Evolutionary conservation across 2,888 invertebrate genomes (phyloP).

Genomic region (Amaurobius ferox): DNA sequence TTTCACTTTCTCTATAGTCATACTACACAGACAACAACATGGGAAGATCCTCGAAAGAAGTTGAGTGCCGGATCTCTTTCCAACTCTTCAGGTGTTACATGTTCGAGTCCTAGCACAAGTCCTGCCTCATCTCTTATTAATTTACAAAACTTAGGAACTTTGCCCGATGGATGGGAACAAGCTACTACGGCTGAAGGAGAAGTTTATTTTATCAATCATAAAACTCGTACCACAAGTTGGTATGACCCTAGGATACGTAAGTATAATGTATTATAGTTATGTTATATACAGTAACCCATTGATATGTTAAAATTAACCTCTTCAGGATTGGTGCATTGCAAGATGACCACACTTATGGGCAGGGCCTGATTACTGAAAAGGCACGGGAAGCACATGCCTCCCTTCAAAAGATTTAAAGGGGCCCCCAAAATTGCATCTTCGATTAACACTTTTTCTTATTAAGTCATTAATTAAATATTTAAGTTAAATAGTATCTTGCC

Average conservation of each 20-base stretch:
- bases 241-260: conserved; percentile 98
- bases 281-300: no score
- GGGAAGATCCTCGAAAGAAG: conserved; percentile 93
- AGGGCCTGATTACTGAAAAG: no score
- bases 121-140: conserved; percentile 72
- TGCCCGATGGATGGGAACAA: conserved; percentile 93
- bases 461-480: no score
- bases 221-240: conserved; percentile 96
- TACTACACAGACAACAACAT: conserved; percentile 91
- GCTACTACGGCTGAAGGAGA: conserved; percentile 90
- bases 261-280: conserved; percentile 79
- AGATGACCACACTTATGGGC: no score
- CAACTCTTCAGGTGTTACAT: conserved; percentile 53
- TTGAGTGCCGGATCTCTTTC: conserved; percentile 78
- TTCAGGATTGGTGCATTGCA: no score
- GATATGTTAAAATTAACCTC: no score
- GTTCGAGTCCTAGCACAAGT: conserved; percentile 57
- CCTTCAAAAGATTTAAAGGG: no score
- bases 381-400: no score
- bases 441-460: no score
- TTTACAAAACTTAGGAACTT: conserved; percentile 82
- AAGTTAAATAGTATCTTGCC: no score
- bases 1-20: conserved; percentile 82
- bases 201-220: conserved; percentile 93
- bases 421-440: no score